Evolutionary conservation across 92 coral and sea anemone species (phyloP).

Genomic region (Heteractis magnifica): DNA sequence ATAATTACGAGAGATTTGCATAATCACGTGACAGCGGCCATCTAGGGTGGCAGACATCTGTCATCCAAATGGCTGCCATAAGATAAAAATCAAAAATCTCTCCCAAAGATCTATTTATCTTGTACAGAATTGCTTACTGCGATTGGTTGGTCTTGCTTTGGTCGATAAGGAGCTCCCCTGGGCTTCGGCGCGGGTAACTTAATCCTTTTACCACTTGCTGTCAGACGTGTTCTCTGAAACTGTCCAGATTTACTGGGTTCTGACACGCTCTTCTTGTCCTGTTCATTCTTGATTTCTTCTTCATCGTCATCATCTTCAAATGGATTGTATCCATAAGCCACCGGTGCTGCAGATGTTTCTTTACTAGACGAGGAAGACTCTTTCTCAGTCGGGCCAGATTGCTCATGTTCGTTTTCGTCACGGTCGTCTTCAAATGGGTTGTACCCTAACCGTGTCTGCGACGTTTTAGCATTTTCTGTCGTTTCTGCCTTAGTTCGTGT

Average conservation of each 20-base stretch:
- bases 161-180: slow-evolving; percentile 33
- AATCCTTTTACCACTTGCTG: slow-evolving; percentile 40
- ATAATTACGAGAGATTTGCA: too few species aligned
- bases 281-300: slow-evolving; percentile 13
- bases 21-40: too few species aligned
- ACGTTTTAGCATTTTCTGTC: slow-evolving; percentile 10
- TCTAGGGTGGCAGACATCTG: too few species aligned
- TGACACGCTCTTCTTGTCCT: slow-evolving; percentile 11
- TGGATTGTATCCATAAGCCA: slow-evolving; percentile 53
- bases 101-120: too few species aligned
- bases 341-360: not conserved
- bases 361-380: not conserved
- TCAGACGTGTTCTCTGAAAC: slow-evolving; percentile 41
- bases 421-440: slow-evolving; percentile 82
- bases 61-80: too few species aligned
- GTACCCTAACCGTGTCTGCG: slow-evolving; percentile 42
- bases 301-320: slow-evolving; percentile 77
- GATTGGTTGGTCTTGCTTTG: slow-evolving; percentile 19
- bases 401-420: slow-evolving; percentile 42
- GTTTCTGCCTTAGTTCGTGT: slow-evolving; percentile 41
- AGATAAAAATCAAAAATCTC: too few species aligned
- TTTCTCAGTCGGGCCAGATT: not conserved
- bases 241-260: slow-evolving; percentile 4
- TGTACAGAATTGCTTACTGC: slow-evolving; percentile 6
- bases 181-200: slow-evolving; percentile 47